Conservation (phyloP, 2,797 vertebrate genomes). For the Propithecus deckenii region DNA sequence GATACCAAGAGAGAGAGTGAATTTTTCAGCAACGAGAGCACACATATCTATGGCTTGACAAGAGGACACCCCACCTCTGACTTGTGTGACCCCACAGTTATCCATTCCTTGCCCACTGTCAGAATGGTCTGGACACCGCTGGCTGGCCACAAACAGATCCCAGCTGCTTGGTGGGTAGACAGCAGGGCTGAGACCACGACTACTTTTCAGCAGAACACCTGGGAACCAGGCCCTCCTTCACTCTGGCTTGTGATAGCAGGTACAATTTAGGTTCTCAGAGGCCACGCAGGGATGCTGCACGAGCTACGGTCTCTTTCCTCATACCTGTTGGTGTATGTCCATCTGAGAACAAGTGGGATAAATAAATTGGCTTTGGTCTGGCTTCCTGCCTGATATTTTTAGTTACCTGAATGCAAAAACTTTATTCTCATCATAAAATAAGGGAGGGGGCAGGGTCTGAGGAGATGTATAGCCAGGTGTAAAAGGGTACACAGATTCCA, state of each 20-base stretch:
- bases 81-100: not conserved
- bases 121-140: not conserved
- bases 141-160: not conserved
- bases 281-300: not conserved
- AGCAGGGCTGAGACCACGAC: not conserved
- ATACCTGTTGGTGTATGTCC: not conserved
- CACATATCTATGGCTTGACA: not conserved
- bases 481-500: not conserved
- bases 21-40: not conserved
- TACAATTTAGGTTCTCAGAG: not conserved
- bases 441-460: not conserved
- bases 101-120: not conserved
- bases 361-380: not conserved
- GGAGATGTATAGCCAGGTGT: not conserved
- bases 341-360: not conserved
- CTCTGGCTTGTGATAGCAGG: not conserved
- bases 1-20: not conserved
- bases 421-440: slow-evolving; percentile 32
- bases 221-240: not conserved
- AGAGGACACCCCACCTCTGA: not conserved
- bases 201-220: not conserved
- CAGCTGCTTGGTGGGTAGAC: not conserved
- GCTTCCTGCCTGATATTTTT: not conserved
- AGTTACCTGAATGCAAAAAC: not conserved
- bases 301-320: not conserved